Evolutionary conservation across 2,888 invertebrate genomes (phyloP), one percentile per base, ranked within the genome.

Genomic region (Volucella inflata): DNA sequence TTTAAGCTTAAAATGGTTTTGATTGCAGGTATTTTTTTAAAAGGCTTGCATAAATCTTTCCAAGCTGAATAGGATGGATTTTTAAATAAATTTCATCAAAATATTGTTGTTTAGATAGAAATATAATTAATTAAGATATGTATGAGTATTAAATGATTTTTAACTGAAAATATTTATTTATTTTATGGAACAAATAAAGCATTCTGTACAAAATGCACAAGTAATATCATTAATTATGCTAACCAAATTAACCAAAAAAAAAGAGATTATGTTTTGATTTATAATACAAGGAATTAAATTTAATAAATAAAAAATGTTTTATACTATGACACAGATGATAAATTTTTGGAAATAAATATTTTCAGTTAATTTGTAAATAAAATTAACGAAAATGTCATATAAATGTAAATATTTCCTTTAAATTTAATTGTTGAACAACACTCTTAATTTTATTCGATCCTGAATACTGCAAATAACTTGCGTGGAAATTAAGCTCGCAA

Each of bases 1-100:
- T 89, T 90, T 90, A 92, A 91, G 91, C 89, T 65, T 90, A 90
- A 90, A 91, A 91, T 90, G 91, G 88, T 90, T 90, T 91, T 91
- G 91, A 91, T 91, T 90, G 90, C 85, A 76, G 74, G 16, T 72
- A 0, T 74, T 55, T 46, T 57, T 84, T 2, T 8, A 17, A 16
- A 42, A 53, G 51, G 11, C 53, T 50, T 42, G 21, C 36, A 4
- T 48, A 40, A 14, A 10, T 38, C n/a, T 14, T 60, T 62, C 21
- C 14, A 40, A 16, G 21, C 8, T 44, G 53, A 1, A 36, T 12
- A 12, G 17, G 2, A 50, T n/a, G 1, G 17, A 14, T 44, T 53
- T 42, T 16, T 16, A 48, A 8, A 65, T n/a, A 65, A 72, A 51
- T 21, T 30, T 40, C 10, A 77, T 90, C 90, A 90, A 90, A 91